Conservation (phyloP, 1,140 invertebrate genomes). For the Parasteatoda tepidariorum region DNA sequence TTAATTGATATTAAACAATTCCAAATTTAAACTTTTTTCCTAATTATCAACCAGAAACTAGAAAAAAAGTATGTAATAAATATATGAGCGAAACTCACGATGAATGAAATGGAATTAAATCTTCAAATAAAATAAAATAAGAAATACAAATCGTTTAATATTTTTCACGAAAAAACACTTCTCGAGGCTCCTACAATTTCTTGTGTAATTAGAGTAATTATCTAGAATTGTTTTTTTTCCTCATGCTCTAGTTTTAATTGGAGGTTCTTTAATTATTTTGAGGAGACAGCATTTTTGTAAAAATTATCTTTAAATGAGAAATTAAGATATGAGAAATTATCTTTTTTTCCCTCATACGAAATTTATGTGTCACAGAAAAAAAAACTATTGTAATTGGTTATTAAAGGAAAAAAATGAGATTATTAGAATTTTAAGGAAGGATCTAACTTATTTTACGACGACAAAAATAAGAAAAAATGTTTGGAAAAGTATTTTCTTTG, state of each 20-base stretch:
- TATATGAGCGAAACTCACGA: too few relatives aligned
- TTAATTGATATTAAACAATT: too few relatives aligned
- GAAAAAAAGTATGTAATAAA: too few relatives aligned
- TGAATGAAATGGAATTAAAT: too few relatives aligned
- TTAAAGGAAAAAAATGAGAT: background rate
- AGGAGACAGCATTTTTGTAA: background rate
- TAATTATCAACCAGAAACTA: too few relatives aligned
- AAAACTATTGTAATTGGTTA: background rate
- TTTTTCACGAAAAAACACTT: background rate
- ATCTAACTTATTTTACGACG: background rate
- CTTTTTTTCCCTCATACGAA: background rate
- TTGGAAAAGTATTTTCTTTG: too few relatives aligned
- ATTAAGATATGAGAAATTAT: background rate
- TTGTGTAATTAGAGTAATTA: background rate
- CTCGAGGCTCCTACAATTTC: background rate
- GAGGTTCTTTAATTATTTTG: background rate
- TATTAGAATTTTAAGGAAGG: background rate
- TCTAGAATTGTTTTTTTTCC: background rate
- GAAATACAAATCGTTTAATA: background rate
- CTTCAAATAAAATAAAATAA: too few relatives aligned
- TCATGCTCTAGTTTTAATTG: background rate
- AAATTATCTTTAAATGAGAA: background rate
- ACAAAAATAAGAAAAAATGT: too few relatives aligned
- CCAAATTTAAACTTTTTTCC: too few relatives aligned
- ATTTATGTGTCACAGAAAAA: background rate